Evolutionary conservation across 2,888 invertebrate genomes (phyloP).

Genomic region (Athalia cordata): DNA sequence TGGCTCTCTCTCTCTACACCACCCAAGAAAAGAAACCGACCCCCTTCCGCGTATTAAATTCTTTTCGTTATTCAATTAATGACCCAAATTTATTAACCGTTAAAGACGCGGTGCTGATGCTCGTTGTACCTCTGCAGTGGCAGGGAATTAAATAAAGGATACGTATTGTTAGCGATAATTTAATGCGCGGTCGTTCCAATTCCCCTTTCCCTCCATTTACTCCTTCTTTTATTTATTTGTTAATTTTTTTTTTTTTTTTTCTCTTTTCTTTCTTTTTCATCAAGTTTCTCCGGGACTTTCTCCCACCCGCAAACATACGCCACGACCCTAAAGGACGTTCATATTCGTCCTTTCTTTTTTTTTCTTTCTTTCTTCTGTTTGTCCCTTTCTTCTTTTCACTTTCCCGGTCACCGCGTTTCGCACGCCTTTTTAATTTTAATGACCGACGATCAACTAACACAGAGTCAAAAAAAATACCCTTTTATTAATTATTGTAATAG

Average conservation of each 20-base stretch:
- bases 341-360: background rate
- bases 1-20: too few relatives aligned
- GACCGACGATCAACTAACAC: conserved; percentile 55
- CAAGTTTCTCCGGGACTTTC: too few relatives aligned
- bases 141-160: conserved; percentile 63
- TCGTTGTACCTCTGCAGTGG: conserved; percentile 45
- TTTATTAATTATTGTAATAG: conserved; percentile 62
- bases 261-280: too few relatives aligned
- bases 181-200: conserved; percentile 49
- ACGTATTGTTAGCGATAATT: conserved; percentile 64
- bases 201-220: background rate
- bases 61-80: conserved; percentile 67
- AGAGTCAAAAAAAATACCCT: conserved; percentile 50
- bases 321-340: background rate
- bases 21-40: background rate
- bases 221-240: too few relatives aligned
- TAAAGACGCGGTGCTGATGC: background rate
- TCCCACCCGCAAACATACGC: too few relatives aligned
- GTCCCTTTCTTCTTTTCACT: conserved; percentile 35
- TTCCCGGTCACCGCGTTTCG: conserved; percentile 49
- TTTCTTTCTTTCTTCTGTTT: conserved; percentile 44
- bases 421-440: conserved; percentile 59
- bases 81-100: conserved; percentile 63
- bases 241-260: too few relatives aligned
- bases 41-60: background rate